These are phyloP conservation scores for Falco concolor DNA, from an alignment of 2,797 vertebrate species.

Conservation along the genomic window DNA sequence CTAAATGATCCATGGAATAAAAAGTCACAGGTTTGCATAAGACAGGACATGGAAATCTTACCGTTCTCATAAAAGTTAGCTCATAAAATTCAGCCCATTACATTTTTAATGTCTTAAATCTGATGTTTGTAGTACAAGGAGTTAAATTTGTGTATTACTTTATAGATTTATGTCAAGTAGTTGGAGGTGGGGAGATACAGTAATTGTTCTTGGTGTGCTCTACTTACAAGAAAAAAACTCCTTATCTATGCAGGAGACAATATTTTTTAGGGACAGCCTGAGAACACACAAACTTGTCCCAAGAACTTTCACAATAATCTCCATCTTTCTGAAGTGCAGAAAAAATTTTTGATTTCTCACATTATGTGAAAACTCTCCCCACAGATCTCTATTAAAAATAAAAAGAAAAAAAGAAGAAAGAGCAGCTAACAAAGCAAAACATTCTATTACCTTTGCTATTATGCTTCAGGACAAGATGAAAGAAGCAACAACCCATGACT, in stretches of 20 bases:
- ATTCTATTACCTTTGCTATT: not conserved
- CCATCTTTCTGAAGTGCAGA: not conserved
- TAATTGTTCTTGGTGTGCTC: not conserved
- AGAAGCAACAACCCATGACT: not conserved
- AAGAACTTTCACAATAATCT: not conserved
- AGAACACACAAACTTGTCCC: not conserved
- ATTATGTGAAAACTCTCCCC: not conserved
- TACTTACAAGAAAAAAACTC: not conserved
- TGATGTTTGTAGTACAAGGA: not conserved
- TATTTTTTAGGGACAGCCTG: not conserved
- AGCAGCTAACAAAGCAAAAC: not conserved
- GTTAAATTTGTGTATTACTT: not conserved
- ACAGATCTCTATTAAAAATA: not conserved
- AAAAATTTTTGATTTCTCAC: not conserved
- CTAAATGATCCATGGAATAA: not conserved
- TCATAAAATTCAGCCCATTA: not conserved
- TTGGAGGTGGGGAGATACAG: not conserved
- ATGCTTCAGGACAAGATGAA: not conserved
- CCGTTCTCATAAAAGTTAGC: not conserved
- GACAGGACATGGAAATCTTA: not conserved
- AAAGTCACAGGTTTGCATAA: not conserved
- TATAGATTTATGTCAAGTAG: not conserved
- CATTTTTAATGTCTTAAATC: not conserved
- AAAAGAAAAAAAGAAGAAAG: not conserved
- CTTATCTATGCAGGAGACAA: not conserved